phyloP scores from a whole-genome alignment of 2,797 vertebrate species.

The Hyperoplus immaculatus region DNA sequence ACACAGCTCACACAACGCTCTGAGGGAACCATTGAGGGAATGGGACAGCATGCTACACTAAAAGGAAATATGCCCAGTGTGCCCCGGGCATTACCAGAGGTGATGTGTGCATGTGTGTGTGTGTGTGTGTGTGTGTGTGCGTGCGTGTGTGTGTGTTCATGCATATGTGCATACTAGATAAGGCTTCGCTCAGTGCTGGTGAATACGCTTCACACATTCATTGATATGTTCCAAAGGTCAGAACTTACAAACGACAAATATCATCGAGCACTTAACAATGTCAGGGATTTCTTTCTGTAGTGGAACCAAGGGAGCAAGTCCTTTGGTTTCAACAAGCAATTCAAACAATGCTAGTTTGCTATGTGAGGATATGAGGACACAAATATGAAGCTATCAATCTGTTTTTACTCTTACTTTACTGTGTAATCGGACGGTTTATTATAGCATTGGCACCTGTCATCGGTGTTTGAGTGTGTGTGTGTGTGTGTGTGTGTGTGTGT shows the following conservation, averaged over 20 bases:
- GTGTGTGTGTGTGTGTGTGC: conserved; percentile 25
- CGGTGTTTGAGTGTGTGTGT: too few relatives aligned
- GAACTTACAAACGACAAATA: background rate
- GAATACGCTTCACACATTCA: conserved; percentile 18
- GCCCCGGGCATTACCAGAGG: conserved; percentile 72
- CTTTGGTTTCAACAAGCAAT: background rate
- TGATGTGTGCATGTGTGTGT: conserved; percentile 39
- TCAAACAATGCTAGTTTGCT: background rate
- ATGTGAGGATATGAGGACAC: background rate
- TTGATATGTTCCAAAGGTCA: conserved; percentile 37
- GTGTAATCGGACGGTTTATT: background rate
- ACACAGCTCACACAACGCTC: conserved; percentile 21
- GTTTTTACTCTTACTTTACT: background rate
- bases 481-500: too few relatives aligned
- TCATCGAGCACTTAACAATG: background rate
- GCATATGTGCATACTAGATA: conserved; percentile 42
- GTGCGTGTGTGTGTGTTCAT: conserved; percentile 20
- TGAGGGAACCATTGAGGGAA: conserved; percentile 46
- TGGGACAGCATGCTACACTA: conserved; percentile 61
- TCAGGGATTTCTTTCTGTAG: background rate
- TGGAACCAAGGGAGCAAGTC: background rate
- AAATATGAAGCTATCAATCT: background rate
- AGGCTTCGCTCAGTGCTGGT: conserved; percentile 25
- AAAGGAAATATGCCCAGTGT: conserved; percentile 69
- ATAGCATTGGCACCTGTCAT: background rate